Conservation (phyloP, 2,888 invertebrate genomes). For the Ochropleura leucogaster region DNA sequence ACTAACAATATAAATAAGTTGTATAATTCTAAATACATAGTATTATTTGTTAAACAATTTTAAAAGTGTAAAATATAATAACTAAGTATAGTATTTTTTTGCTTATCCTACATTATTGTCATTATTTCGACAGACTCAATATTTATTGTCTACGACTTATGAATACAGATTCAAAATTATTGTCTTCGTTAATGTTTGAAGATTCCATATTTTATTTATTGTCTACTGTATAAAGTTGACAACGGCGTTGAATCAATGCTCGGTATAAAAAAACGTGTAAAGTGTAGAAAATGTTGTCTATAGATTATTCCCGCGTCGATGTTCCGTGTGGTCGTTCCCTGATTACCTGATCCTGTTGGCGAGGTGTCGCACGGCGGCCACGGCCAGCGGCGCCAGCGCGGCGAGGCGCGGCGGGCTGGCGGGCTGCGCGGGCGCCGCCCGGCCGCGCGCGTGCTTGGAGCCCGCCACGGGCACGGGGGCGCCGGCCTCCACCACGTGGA, state of each 20-base stretch:
- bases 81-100: constrained; percentile 40
- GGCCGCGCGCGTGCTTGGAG: constrained; percentile 69
- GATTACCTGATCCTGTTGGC: constrained; percentile 42
- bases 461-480: constrained; percentile 80
- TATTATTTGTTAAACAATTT: constrained; percentile 41
- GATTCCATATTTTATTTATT: constrained; percentile 1
- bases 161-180: constrained; percentile 55
- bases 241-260: constrained; percentile 17
- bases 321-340: neutral
- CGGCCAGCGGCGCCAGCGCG: constrained; percentile 26
- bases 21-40: constrained; percentile 42
- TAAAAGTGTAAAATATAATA: constrained; percentile 44
- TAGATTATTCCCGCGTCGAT: constrained; percentile 43
- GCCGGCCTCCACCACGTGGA: constrained; percentile 95
- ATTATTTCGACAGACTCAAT: constrained; percentile 51
- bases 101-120: constrained; percentile 60
- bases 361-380: constrained; percentile 5
- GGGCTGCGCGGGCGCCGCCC: constrained; percentile 46
- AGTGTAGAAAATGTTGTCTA: constrained; percentile 3
- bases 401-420: neutral
- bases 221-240: constrained; percentile 20
- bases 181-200: constrained; percentile 46
- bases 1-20: constrained; percentile 54
- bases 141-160: constrained; percentile 62
- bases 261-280: constrained; percentile 39